These are phyloP conservation scores for Crypturellus tataupa DNA, from an alignment of 2,797 vertebrate genomes.

Conservation along the genomic window DNA sequence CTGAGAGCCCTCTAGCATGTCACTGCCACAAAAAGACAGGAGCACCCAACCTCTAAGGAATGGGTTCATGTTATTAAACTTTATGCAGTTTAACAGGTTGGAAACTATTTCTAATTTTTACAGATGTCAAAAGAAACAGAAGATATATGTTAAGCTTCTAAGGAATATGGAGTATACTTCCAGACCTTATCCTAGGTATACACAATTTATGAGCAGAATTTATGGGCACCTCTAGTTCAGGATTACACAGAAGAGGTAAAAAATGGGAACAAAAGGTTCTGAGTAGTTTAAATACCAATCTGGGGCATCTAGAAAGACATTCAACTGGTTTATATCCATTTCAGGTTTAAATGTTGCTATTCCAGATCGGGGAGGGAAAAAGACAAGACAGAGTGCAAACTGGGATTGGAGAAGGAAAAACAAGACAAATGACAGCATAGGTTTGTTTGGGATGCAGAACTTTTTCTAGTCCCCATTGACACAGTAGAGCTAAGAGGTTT, in stretches of 20 bases:
- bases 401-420: neutral
- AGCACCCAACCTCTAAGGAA: neutral
- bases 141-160: neutral
- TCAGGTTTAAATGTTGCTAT: neutral
- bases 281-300: neutral
- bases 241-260: neutral
- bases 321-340: neutral
- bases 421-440: neutral
- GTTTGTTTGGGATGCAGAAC: neutral
- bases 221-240: neutral
- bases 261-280: neutral
- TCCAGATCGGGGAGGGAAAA: neutral
- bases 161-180: neutral
- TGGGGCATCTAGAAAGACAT: neutral
- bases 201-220: neutral
- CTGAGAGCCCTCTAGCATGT: conserved; percentile 31
- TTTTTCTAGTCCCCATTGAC: neutral
- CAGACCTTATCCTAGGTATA: neutral
- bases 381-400: neutral
- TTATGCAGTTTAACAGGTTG: neutral
- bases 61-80: neutral
- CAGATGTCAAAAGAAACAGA: conserved; percentile 26
- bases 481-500: neutral
- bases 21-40: neutral
- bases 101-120: conserved; percentile 13